Conservation (phyloP, 2,797 vertebrate genomes). For the Neopelma chrysocephalum region DNA sequence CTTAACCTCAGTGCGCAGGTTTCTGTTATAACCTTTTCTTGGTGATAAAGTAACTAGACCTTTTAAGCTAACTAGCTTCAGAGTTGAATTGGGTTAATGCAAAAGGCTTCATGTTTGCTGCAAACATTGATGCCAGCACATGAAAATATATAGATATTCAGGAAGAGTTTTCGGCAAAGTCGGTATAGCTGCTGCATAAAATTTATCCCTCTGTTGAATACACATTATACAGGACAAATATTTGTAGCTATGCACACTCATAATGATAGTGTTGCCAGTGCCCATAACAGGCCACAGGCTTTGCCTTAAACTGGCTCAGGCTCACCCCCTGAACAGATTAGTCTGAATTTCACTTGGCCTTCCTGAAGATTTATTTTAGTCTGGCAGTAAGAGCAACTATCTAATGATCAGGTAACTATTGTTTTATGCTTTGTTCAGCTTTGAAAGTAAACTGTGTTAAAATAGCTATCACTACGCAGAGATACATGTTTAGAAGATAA, state of each 20-base stretch:
- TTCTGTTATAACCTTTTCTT: background rate
- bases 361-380: background rate
- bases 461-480: background rate
- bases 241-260: background rate
- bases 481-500: background rate
- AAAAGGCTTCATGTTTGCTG: background rate
- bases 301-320: background rate
- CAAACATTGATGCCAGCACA: background rate
- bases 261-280: background rate
- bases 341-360: background rate
- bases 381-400: background rate
- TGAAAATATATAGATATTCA: background rate
- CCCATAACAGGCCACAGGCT: background rate
- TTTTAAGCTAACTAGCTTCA: background rate
- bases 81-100: background rate
- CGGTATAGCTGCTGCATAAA: background rate
- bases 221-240: background rate
- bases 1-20: background rate
- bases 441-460: background rate
- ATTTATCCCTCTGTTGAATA: background rate
- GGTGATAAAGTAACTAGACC: background rate
- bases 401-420: background rate
- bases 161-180: background rate
- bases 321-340: background rate
- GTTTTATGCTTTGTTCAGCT: background rate